Base-by-base conservation (phyloP, 2,113 vertebrate genomes). In the Rhynchomys soricoides region DNA sequence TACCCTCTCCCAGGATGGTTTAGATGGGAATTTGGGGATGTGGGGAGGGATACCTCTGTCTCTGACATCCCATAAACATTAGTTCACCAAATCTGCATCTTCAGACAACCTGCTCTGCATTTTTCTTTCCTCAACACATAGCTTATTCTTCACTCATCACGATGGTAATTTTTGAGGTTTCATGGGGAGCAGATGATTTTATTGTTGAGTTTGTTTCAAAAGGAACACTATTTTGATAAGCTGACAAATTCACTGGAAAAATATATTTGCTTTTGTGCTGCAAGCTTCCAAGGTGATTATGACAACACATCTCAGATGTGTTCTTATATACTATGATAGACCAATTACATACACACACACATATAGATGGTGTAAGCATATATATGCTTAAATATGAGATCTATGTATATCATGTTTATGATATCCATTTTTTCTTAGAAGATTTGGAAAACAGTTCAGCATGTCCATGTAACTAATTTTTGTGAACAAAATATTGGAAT, bases 401-500 rank as follows among this genome's bases (percentile, higher is more conserved):
- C 12, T 22, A 93, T 95, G 86, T 82, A 81, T 15, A 5, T 68
- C 73, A 0, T 3, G 48, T 94, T 90, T 88, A 92, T 78, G n/a
- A 40, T 94, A 95, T 79, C 95, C 16, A 87, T 95, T 21, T 87
- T 97, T 94, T 93, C 92, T 96, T 97, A 90, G 92, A 97, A 91
- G 82, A 7, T 94, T 91, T 97, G 92, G 96, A 93, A 98, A 97
- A 97, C 12, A 94, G 93, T 93, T 98, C 93, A 98, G 87, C 94
- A 97, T n/a, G 0, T 93, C 97, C 68, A 59, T 95, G 55, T 94
- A 95, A 96, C 77, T 90, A 96, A 90, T 75, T 89, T 95, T 92
- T 95, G 94, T 71, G 89, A 98, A 93, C 13, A 91, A 96, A 97
- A 97, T 45, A 91, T 96, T 97, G 97, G 94, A 97, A 96, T 93